A percentile compares a stretch with the other conserved stretches of the same genome.
phyloP scores from a whole-genome alignment of 2,113 vertebrate genomes.

The Machaerirhynchus nigripectus region DNA sequence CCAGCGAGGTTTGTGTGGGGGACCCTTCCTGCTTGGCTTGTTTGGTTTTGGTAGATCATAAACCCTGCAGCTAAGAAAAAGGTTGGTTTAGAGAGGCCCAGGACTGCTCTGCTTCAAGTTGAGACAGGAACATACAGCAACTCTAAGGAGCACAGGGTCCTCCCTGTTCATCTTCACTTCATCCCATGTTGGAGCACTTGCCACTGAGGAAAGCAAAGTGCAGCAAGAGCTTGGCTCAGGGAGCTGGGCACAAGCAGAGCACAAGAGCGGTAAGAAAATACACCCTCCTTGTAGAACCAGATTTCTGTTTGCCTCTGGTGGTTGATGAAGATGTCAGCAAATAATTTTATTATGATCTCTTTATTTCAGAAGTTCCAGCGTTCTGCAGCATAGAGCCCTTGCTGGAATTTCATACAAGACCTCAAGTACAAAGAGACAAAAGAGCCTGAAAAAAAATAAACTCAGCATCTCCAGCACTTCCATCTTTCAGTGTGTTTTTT shows the following conservation, averaged over 20 bases:
- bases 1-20: not conserved
- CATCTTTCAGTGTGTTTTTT: not conserved
- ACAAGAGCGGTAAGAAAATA: not conserved
- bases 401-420: not conserved
- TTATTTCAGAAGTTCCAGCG: not conserved
- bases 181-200: not conserved
- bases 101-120: not conserved
- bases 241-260: not conserved
- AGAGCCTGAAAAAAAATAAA: not conserved
- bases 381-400: not conserved
- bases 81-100: not conserved
- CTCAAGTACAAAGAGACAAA: not conserved
- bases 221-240: not conserved
- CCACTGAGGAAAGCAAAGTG: not conserved
- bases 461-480: not conserved
- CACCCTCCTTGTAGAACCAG: not conserved
- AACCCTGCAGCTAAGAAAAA: not conserved
- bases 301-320: not conserved
- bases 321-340: not conserved
- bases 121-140: not conserved
- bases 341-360: not conserved
- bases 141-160: not conserved
- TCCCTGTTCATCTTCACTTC: accelerated
- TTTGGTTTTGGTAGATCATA: not conserved
- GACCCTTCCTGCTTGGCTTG: not conserved